A percentile compares a stretch with the other conserved stretches of the same genome.
Evolutionary conservation across 64 coral and sea anemone genomes (phyloP).

Genomic region (Stichodactyla helianthus): DNA sequence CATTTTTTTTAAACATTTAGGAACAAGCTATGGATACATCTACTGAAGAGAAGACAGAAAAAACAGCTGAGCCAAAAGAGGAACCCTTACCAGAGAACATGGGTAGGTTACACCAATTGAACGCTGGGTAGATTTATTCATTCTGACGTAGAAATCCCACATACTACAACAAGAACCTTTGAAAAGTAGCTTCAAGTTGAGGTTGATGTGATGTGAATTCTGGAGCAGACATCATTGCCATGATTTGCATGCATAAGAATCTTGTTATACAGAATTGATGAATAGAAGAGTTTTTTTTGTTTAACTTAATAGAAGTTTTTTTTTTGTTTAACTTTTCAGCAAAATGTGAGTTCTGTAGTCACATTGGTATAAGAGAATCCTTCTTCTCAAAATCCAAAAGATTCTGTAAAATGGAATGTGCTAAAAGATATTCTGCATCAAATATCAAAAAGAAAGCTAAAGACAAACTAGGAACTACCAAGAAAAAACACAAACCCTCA

Average conservation of each 20-base stretch:
- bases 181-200: too few species aligned
- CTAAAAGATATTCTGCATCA: conserved; percentile 96
- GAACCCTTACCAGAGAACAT: conserved; percentile 62
- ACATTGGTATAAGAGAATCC: conserved; percentile 81
- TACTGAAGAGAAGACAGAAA: conserved; percentile 9
- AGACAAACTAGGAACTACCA: conserved; percentile 64
- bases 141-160: too few species aligned
- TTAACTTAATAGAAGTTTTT: too few species aligned
- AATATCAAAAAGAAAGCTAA: conserved; percentile 99
- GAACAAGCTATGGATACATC: not conserved
- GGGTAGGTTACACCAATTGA: conserved; percentile 23
- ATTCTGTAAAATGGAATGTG: conserved; percentile 99
- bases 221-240: too few species aligned
- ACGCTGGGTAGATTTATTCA: too few species aligned
- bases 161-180: too few species aligned
- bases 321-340: conserved; percentile 41
- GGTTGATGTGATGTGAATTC: too few species aligned
- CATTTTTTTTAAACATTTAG: not conserved
- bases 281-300: too few species aligned
- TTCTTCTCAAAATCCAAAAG: conserved; percentile 99
- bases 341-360: conserved; percentile 98
- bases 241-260: too few species aligned
- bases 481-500: conserved; percentile 70
- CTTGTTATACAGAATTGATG: too few species aligned
- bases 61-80: conserved; percentile 26